Conservation (phyloP, 1,140 invertebrate species). For the Drosophila busckii region DNA sequence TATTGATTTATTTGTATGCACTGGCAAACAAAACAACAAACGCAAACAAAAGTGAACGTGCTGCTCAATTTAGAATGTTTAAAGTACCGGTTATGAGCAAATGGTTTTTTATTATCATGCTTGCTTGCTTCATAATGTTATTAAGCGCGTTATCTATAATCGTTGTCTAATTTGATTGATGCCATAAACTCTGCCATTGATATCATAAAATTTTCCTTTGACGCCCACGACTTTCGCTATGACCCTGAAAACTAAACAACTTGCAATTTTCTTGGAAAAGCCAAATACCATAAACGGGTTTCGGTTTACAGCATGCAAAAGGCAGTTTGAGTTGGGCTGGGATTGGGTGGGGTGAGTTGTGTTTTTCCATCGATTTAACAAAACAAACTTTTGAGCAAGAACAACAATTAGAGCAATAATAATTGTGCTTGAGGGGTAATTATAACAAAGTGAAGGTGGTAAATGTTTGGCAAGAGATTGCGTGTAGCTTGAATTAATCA, state of each 20-base stretch:
- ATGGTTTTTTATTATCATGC: no score
- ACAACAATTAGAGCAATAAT: constrained; percentile 14
- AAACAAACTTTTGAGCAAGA: constrained; percentile 19
- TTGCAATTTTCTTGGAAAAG: constrained; percentile 10
- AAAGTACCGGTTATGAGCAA: no score
- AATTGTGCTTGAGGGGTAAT: constrained; percentile 32
- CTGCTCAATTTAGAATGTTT: no score
- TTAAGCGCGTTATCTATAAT: no score
- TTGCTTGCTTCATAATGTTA: no score
- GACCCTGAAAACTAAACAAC: constrained; percentile 33
- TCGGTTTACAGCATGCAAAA: constrained; percentile 38
- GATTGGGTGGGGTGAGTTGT: neutral
- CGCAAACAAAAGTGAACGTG: no score
- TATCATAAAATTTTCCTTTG: constrained; percentile 12
- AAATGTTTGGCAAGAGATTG: neutral
- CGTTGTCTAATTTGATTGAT: no score
- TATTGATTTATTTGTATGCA: constrained; percentile 47
- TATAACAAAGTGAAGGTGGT: constrained; percentile 20
- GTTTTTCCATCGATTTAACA: constrained; percentile 49
- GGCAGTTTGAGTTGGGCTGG: neutral
- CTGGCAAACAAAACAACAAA: constrained; percentile 2
- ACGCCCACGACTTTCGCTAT: constrained; percentile 21
- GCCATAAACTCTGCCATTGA: no score
- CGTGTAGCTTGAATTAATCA: no score
- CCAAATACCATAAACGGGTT: neutral